These are phyloP conservation scores for Nowickia ferox DNA, from an alignment of 2,888 invertebrate species.

Conservation along the genomic window DNA sequence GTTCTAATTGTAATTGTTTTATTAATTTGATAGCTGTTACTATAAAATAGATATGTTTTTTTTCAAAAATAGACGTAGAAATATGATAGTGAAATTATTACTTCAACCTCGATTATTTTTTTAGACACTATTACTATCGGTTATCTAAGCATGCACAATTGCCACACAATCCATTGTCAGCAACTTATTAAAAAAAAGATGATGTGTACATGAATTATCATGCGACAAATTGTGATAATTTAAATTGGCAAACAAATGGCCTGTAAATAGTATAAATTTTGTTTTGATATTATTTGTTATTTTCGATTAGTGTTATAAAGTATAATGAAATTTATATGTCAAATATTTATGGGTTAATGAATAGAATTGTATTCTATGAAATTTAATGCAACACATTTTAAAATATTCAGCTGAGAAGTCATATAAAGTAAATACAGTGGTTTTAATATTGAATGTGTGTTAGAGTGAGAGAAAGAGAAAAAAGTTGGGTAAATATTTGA, in stretches of 20 bases:
- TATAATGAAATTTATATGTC: background rate
- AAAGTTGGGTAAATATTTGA: background rate
- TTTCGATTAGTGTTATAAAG: background rate
- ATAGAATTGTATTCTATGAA: background rate
- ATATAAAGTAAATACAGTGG: too few relatives aligned
- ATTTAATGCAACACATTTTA: too few relatives aligned
- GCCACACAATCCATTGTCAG: background rate
- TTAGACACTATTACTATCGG: too few relatives aligned
- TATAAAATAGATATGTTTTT: too few relatives aligned
- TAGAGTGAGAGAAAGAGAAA: background rate
- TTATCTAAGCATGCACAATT: background rate
- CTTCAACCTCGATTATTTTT: too few relatives aligned
- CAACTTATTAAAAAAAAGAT: slow-evolving; percentile 11
- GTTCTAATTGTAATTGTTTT: too few relatives aligned
- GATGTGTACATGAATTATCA: slow-evolving; percentile 40
- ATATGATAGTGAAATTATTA: too few relatives aligned
- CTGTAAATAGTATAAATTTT: slow-evolving; percentile 7
- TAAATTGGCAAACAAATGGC: slow-evolving; percentile 42
- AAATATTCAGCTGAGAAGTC: too few relatives aligned
- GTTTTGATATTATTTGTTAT: background rate
- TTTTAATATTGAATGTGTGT: too few relatives aligned
- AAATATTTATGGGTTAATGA: background rate
- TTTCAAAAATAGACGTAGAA: too few relatives aligned
- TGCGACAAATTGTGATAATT: slow-evolving; percentile 52
- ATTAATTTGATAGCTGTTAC: too few relatives aligned